phyloP scores from a whole-genome alignment of 2,113 vertebrate genomes.

The Varanus salvator region DNA sequence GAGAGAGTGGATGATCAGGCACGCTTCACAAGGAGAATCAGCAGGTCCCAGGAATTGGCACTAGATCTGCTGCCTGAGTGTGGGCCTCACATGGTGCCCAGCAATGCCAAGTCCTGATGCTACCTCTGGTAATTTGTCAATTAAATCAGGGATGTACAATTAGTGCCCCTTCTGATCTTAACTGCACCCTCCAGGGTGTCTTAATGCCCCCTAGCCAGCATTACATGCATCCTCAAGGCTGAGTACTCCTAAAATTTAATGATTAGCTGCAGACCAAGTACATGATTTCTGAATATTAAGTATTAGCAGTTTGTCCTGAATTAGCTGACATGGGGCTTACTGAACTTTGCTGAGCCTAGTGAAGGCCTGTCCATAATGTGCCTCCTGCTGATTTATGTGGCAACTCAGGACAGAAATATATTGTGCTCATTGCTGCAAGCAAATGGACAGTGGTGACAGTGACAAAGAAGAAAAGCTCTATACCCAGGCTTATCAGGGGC shows the following conservation, averaged over 20 bases:
- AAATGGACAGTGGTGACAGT: no score
- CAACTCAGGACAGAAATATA: constrained; percentile 44
- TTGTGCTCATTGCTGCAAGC: not conserved
- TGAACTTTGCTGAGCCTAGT: not conserved
- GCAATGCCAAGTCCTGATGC: not conserved
- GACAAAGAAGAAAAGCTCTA: not conserved
- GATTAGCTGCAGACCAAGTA: not conserved
- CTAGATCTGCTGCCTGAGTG: not conserved
- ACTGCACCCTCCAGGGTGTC: no score
- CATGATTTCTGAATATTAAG: not conserved
- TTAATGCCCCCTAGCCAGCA: no score
- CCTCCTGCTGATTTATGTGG: constrained; percentile 50
- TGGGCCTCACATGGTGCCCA: not conserved
- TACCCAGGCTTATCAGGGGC: constrained; percentile 47
- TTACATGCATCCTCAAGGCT: no score
- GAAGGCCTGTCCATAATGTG: constrained; percentile 14
- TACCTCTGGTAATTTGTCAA: not conserved
- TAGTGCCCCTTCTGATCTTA: no score
- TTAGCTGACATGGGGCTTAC: not conserved
- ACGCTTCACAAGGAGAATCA: not conserved
- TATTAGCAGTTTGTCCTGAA: not conserved
- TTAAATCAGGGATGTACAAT: not conserved
- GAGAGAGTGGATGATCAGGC: not conserved
- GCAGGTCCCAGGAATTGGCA: not conserved
- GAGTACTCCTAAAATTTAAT: not conserved